Evolutionary conservation across 2,797 vertebrate genomes (phyloP).

Genomic region (Microctenopoma steveboyesi): DNA sequence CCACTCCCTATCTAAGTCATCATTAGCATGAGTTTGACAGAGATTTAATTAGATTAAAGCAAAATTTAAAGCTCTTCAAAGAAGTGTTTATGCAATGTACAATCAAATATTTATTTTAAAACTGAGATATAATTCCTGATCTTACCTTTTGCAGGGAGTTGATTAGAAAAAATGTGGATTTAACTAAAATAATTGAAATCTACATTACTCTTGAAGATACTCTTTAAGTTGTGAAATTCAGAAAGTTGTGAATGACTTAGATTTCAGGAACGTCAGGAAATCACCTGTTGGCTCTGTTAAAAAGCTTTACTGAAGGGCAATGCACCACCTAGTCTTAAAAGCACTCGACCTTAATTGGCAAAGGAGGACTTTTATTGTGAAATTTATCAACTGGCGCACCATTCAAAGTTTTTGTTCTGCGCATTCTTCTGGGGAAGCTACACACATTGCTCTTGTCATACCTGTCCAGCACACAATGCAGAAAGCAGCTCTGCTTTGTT

Average conservation of each 20-base stretch:
- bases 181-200: background rate
- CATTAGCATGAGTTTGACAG: constrained; percentile 58
- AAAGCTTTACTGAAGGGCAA: constrained; percentile 3
- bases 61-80: constrained; percentile 10
- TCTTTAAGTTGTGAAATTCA: background rate
- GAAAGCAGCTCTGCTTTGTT: constrained; percentile 69
- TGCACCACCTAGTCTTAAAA: background rate
- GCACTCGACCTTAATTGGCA: constrained; percentile 3
- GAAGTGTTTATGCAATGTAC: background rate
- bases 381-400: constrained; percentile 33
- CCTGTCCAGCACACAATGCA: constrained; percentile 70
- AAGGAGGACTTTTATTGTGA: constrained; percentile 32
- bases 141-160: constrained; percentile 8
- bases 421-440: constrained; percentile 48
- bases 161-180: background rate
- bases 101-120: background rate
- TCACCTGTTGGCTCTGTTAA: background rate
- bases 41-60: constrained; percentile 61
- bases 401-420: constrained; percentile 25
- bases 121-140: background rate
- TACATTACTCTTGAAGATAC: background rate
- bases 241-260: background rate
- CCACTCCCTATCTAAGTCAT: constrained; percentile 52
- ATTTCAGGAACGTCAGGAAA: background rate
- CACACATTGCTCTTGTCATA: constrained; percentile 68